phyloP scores from a whole-genome alignment of 2,113 vertebrate genomes.

The Etia nguti region DNA sequence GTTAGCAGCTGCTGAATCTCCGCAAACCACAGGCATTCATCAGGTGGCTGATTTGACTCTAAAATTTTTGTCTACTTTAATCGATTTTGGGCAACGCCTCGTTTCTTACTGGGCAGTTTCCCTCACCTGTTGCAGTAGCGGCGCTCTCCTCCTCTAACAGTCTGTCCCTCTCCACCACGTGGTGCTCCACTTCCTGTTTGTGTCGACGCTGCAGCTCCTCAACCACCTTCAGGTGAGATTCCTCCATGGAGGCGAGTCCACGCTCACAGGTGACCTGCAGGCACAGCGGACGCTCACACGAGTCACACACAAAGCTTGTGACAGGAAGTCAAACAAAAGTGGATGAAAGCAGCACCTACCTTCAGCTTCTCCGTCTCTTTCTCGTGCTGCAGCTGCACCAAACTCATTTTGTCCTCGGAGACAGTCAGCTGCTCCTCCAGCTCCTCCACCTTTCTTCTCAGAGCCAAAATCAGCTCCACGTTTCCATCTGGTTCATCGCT shows the following conservation, averaged over 20 bases:
- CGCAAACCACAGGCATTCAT: neutral
- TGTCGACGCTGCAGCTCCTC: constrained; percentile 65
- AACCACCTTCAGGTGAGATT: constrained; percentile 53
- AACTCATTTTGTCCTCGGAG: neutral
- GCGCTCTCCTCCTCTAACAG: constrained; percentile 70
- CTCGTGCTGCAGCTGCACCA: constrained; percentile 22
- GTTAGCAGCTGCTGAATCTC: neutral
- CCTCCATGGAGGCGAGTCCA: constrained; percentile 54
- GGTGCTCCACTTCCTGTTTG: constrained; percentile 53
- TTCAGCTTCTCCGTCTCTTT: constrained; percentile 50
- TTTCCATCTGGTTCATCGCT: neutral
- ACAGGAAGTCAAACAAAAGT: neutral
- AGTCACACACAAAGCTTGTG: neutral
- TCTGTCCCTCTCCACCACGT: constrained; percentile 58
- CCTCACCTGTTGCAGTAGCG: constrained; percentile 61
- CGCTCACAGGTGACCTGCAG: constrained; percentile 51
- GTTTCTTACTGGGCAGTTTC: neutral
- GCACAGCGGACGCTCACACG: neutral
- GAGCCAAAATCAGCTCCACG: neutral
- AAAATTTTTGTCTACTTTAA: neutral
- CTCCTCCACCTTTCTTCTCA: constrained; percentile 31
- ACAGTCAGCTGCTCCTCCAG: constrained; percentile 39
- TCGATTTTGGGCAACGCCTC: neutral
- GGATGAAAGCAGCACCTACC: neutral
- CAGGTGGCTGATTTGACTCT: neutral